Base-by-base conservation (phyloP, 2,888 invertebrate genomes). In the Andricus curvator region DNA sequence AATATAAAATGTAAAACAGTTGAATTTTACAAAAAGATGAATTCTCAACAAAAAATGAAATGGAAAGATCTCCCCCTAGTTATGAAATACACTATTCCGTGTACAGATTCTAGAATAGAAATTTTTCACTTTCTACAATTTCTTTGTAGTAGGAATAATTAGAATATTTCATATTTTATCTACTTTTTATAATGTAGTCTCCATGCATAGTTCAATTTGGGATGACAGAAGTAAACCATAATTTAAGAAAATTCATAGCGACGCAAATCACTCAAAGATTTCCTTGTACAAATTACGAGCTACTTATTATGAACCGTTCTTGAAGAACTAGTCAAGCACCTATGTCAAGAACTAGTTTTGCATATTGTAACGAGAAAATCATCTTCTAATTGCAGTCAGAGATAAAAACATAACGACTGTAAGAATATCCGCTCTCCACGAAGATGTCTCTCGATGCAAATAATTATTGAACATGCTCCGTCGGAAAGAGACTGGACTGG, bases 321-420 rank as follows among this genome's bases (percentile, higher is more conserved):
- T 74, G 56, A 74, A 70, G 51, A 70, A 56, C 70, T 51, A 70
- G 70, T 70, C 70, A 70, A 74, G 56, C 29, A n/a, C 51, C 74
- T 74, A 51, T 56, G 33, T 74, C 74, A 74, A 51, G 74, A 74
- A 74, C 74, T 74, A 74, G 74, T 74, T 74, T 74, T 74, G 74
- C 74, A 74, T 74, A 74, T 51, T 74, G 33, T 74, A 74, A 74
- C 74, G 33, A 74, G 74, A 74, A 74, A 74, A 74, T 74, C 74
- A 74, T 74, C 74, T 74, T 74, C 29, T 74, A 74, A 74, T 74
- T 74, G 74, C 74, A 29, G 56, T 29, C 17, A 5, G 74, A 74
- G 74, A 74, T 74, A 74, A 74, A 56, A 74, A 74, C 56, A 56
- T 74, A 74, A 56, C 70, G 70, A 74, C 70, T 74, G 51, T 51